A percentile compares a stretch with the other conserved stretches of the same genome.
phyloP scores from a whole-genome alignment of 1,140 invertebrate genomes.

The Metaphire vulgaris region DNA sequence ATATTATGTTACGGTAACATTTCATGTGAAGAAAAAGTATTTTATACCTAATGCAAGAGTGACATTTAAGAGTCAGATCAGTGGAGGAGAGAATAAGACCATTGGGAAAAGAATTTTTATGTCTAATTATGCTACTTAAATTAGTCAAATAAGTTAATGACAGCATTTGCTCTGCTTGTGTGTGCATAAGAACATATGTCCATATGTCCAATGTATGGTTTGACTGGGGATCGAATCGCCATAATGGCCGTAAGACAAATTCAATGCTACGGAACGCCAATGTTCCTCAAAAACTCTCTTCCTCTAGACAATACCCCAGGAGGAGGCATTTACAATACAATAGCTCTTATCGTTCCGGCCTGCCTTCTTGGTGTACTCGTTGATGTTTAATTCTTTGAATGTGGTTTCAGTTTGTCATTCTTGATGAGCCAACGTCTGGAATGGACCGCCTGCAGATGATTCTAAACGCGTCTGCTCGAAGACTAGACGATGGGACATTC shows the following conservation, averaged over 20 bases:
- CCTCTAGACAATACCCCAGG: not conserved
- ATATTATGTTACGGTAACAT: not conserved
- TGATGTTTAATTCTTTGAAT: not conserved
- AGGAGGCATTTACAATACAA: not conserved
- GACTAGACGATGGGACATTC: constrained; percentile 30
- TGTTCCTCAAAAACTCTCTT: not conserved
- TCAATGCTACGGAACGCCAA: not conserved
- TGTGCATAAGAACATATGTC: not conserved
- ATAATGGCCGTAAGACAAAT: not conserved
- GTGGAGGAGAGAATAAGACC: not conserved
- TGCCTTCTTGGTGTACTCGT: not conserved
- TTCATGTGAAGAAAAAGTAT: not conserved
- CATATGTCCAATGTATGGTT: not conserved
- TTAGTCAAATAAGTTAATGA: not conserved
- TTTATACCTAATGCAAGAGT: not conserved
- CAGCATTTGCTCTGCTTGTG: not conserved
- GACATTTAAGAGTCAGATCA: not conserved
- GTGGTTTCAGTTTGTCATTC: constrained; percentile 34
- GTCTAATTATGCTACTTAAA: not conserved
- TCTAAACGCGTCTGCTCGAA: constrained; percentile 31
- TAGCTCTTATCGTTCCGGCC: not conserved
- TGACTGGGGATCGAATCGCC: not conserved
- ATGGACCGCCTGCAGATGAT: no score
- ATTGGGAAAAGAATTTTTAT: no score
- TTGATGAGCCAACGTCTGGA: constrained; percentile 34